These are phyloP conservation scores for Andrena bucephala DNA, from an alignment of 2,888 invertebrate species.

Conservation along the genomic window DNA sequence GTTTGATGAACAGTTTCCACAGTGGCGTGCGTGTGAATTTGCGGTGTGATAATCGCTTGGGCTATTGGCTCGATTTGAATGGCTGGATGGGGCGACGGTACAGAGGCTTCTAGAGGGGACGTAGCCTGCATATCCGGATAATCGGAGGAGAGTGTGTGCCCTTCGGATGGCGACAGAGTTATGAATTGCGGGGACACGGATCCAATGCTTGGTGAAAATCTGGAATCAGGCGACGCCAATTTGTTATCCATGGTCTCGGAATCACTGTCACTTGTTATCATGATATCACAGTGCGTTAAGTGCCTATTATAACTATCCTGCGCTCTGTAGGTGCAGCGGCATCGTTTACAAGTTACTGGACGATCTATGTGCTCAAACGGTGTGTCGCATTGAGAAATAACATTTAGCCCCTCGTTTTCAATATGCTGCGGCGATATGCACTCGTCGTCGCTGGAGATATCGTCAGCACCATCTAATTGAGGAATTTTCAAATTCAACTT, in stretches of 20 bases:
- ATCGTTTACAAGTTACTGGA: constrained; percentile 94
- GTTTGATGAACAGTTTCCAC: constrained; percentile 83
- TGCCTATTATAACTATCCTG: constrained; percentile 93
- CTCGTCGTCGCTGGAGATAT: constrained; percentile 86
- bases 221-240: constrained; percentile 78
- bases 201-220: constrained; percentile 76
- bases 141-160: constrained; percentile 79
- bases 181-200: constrained; percentile 79
- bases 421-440: constrained; percentile 70
- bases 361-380: constrained; percentile 87
- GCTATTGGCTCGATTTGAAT: constrained; percentile 82
- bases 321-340: constrained; percentile 94
- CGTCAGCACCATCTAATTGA: constrained; percentile 90
- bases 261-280: constrained; percentile 93
- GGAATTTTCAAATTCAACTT: constrained; percentile 84
- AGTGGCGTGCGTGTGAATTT: constrained; percentile 81
- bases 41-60: constrained; percentile 81
- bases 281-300: constrained; percentile 91
- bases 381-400: constrained; percentile 71
- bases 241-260: constrained; percentile 87
- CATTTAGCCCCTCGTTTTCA: constrained; percentile 53
- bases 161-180: constrained; percentile 82
- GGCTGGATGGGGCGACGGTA: constrained; percentile 80
- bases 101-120: constrained; percentile 81
- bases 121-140: constrained; percentile 81